Evolutionary conservation across 2,797 vertebrate species (phyloP), one percentile per base, ranked within the genome.

Genomic region (Danio aesculapii): DNA sequence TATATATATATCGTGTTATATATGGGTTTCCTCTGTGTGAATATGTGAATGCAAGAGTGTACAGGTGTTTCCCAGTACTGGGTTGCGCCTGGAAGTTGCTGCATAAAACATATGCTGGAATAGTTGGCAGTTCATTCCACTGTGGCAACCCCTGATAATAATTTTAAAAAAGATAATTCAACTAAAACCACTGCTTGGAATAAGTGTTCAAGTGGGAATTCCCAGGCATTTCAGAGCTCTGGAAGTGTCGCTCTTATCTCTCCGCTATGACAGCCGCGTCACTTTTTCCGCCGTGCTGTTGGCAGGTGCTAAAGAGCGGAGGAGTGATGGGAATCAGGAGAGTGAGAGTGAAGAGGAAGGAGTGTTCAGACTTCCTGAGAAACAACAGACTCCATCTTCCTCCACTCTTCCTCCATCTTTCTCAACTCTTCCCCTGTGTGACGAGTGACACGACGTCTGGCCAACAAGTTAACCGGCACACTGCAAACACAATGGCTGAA

Each of bases 281-380:
- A 61, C 30, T 30, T 50, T 41, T 59, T 30, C 57, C 5, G 44
- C 17, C 75, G 71, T 67, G 72, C 6, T 61, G 78, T 75, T 85
- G 85, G 85, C 85, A 86, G 75, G 70, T 81, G 85, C 78, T 86
- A 86, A 85, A 81, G 84, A 77, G 57, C 75, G 79, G 85, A 55
- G 57, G 79, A 86, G 78, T 84, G 85, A 86, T 83, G 85, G 77
- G 85, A 76, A 67, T 86, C 85, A 83, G 83, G 64, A 78, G 71
- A 66, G 83, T 81, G 64, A 78, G 71, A 66, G 83, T 81, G 72
- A 83, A 72, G 76, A 79, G 50, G 76, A 81, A 82, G 70, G 72
- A 61, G 57, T 61, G 81, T 79, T 82, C 77, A 77, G 83, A 84
- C 78, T 84, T 84, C 83, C 83, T 84, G 83, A 83, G 70, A 75